Conservation (phyloP, 2,888 invertebrate genomes). For the Caenorhabditis sp. region DNA sequence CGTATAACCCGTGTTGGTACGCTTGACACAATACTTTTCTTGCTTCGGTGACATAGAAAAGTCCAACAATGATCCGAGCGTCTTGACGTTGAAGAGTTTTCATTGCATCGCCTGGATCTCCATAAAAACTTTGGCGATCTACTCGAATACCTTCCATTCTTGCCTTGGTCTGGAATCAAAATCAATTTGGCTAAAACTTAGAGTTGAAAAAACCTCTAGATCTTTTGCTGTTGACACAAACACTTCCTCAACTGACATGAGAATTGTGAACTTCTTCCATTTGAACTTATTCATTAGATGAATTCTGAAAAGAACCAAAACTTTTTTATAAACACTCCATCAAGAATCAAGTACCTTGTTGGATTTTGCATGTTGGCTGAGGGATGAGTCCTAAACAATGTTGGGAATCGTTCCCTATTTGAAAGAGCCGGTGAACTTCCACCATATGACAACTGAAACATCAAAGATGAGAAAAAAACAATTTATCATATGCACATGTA, state of each 20-base stretch:
- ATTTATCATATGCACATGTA: neutral
- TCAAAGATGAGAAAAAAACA: neutral
- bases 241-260: slow-evolving; percentile 94
- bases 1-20: slow-evolving; percentile 90
- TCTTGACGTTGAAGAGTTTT: slow-evolving; percentile 90
- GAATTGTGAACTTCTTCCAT: slow-evolving; percentile 91
- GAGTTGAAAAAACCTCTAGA: slow-evolving; percentile 77
- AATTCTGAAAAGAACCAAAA: neutral
- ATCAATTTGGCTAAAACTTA: neutral
- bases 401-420: slow-evolving; percentile 94
- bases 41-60: slow-evolving; percentile 98
- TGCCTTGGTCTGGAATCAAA: slow-evolving; percentile 78
- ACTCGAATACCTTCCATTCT: slow-evolving; percentile 92
- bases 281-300: slow-evolving; percentile 76
- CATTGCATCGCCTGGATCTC: slow-evolving; percentile 92
- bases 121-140: slow-evolving; percentile 92
- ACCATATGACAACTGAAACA: slow-evolving; percentile 89
- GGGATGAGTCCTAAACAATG: slow-evolving; percentile 96
- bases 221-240: slow-evolving; percentile 89
- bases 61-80: slow-evolving; percentile 94
- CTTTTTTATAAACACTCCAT: no score
- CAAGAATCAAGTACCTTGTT: slow-evolving; percentile 47
- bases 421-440: slow-evolving; percentile 97
- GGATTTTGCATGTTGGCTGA: slow-evolving; percentile 90
- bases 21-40: slow-evolving; percentile 91